These are phyloP conservation scores for Mactromeris polynyma DNA, from an alignment of 2,888 invertebrate species.

Conservation along the genomic window DNA sequence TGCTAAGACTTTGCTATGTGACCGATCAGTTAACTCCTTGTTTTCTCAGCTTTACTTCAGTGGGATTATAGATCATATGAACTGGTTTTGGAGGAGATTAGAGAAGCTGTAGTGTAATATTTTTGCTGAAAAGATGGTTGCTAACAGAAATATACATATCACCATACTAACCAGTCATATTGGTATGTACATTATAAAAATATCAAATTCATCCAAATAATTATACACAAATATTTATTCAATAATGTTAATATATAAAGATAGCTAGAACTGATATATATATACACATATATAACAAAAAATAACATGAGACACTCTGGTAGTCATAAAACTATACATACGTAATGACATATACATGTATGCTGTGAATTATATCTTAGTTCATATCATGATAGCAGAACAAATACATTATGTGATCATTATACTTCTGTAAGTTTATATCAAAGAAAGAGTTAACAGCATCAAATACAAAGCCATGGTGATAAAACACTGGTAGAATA, in stretches of 20 bases:
- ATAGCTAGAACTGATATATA: slow-evolving; percentile 18
- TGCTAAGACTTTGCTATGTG: background rate
- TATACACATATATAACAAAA: slow-evolving; percentile 9
- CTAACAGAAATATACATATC: background rate
- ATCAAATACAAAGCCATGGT: background rate
- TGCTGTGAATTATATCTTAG: background rate
- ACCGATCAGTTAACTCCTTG: background rate
- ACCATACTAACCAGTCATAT: background rate
- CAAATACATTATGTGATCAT: background rate
- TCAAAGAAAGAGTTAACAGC: too few relatives aligned
- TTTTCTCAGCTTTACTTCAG: background rate
- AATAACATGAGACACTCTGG: background rate
- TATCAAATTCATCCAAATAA: slow-evolving; percentile 2
- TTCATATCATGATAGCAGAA: background rate
- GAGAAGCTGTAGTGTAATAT: background rate
- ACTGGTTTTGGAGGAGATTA: background rate
- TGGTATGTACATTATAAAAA: background rate
- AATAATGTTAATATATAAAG: slow-evolving; percentile 15
- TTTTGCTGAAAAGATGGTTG: background rate
- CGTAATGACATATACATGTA: background rate
- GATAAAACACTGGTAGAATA: background rate
- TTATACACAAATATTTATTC: slow-evolving; percentile 25
- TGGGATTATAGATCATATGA: too few relatives aligned
- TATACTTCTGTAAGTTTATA: background rate
- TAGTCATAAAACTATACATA: background rate